These are phyloP conservation scores for Calameuta filiformis DNA, from an alignment of 2,888 invertebrate species.

Conservation along the genomic window DNA sequence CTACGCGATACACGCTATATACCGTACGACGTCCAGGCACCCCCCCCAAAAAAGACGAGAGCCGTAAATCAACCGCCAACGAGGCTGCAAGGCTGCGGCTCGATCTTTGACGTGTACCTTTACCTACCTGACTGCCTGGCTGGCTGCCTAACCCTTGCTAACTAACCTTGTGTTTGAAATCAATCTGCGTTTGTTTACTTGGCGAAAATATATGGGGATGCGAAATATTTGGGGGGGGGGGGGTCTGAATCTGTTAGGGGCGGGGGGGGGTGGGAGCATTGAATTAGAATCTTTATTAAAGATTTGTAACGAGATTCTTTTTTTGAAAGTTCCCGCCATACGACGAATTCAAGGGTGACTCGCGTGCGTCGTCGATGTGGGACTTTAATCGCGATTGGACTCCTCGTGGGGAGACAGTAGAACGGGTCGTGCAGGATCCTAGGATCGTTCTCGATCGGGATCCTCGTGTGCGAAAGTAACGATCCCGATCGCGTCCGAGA, in stretches of 20 bases:
- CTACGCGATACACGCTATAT: conserved; percentile 42
- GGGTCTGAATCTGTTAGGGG: too few species aligned
- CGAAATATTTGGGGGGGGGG: too few species aligned
- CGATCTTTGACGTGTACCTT: conserved; percentile 29
- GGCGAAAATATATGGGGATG: too few species aligned
- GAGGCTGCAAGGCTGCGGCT: conserved; percentile 33
- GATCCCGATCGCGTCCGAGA: conserved; percentile 46
- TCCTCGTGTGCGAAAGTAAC: conserved; percentile 42
- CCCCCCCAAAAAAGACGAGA: conserved; percentile 32
- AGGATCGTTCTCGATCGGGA: conserved; percentile 26
- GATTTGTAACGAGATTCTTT: too few species aligned
- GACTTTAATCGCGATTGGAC: too few species aligned
- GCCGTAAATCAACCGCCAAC: conserved; percentile 57
- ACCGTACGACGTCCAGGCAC: conserved; percentile 34
- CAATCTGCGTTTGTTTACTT: too few species aligned
- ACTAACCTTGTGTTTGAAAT: too few species aligned
- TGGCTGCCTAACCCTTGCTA: background rate
- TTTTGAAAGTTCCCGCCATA: too few species aligned
- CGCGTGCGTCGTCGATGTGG: too few species aligned
- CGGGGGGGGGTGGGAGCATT: too few species aligned
- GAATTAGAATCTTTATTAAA: too few species aligned
- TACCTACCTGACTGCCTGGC: conserved; percentile 8
- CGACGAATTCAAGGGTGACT: too few species aligned
- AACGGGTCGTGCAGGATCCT: conserved; percentile 33
- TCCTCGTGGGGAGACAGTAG: background rate